phyloP scores from a whole-genome alignment of 2,113 vertebrate genomes.

The Toxostoma redivivum region DNA sequence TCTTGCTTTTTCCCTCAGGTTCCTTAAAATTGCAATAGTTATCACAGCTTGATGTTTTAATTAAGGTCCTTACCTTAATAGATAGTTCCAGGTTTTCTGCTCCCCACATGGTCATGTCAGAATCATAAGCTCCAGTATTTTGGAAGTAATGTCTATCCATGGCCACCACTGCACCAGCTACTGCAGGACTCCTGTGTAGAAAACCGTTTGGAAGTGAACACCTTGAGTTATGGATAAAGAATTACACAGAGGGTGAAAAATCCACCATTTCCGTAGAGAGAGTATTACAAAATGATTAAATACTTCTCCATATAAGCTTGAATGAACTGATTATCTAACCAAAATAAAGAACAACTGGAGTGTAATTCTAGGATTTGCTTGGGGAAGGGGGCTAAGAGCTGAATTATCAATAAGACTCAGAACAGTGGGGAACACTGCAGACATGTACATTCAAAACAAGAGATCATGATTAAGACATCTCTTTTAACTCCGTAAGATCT shows the following conservation, averaged over 20 bases:
- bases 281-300: not conserved
- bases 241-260: not conserved
- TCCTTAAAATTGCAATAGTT: not conserved
- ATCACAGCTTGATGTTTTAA: not conserved
- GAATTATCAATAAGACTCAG: not conserved
- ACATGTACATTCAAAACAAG: not conserved
- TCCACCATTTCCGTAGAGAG: not conserved
- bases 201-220: not conserved
- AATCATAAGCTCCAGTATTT: slow-evolving; percentile 84
- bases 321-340: not conserved
- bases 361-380: not conserved
- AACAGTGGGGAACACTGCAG: not conserved
- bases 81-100: slow-evolving; percentile 87
- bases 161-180: slow-evolving; percentile 80
- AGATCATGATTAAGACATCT: not conserved
- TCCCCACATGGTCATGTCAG: slow-evolving; percentile 79
- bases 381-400: not conserved
- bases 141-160: slow-evolving; percentile 87
- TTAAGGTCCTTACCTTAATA: slow-evolving; percentile 77
- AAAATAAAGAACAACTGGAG: not conserved
- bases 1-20: not conserved
- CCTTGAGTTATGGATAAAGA: not conserved
- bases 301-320: not conserved
- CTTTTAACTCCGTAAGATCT: not conserved
- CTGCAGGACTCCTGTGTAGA: slow-evolving; percentile 78